Percentiles rank a stretch among this genome's conserved stretches.
phyloP scores from a whole-genome alignment of 1,140 invertebrate genomes.

The Papilio polytes region DNA sequence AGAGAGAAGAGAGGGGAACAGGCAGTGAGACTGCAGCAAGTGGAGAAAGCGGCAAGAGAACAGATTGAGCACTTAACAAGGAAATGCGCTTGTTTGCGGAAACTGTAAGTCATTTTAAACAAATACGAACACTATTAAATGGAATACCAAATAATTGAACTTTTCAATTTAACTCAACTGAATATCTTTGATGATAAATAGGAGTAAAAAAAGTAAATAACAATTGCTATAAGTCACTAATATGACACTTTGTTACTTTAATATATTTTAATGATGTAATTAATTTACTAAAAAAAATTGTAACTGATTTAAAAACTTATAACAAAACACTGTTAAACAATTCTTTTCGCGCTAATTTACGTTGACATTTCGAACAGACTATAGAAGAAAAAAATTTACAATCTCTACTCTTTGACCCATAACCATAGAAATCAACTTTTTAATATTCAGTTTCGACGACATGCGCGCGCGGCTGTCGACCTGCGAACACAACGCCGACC shows the following conservation, averaged over 20 bases:
- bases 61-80: conserved; percentile 81
- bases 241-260: not conserved
- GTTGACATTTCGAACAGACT: not conserved
- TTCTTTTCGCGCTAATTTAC: not conserved
- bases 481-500: conserved; percentile 59
- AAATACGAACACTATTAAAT: not conserved
- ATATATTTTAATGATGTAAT: conserved; percentile 1
- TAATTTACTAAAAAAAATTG: not conserved
- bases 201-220: not conserved
- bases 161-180: too few relatives aligned
- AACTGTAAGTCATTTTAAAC: conserved; percentile 78
- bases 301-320: not conserved
- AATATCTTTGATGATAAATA: not conserved
- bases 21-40: conserved; percentile 61
- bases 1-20: conserved; percentile 72
- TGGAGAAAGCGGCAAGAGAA: conserved; percentile 64
- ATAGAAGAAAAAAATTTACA: not conserved
- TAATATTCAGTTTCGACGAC: conserved; percentile 71
- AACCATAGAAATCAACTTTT: conserved; percentile 4
- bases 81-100: conserved; percentile 80
- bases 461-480: conserved; percentile 65
- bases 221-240: not conserved
- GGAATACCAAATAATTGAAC: too few relatives aligned
- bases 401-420: not conserved
- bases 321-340: not conserved